These are phyloP conservation scores for Tetramorium simillimum DNA, from an alignment of 1,140 invertebrate genomes.

Conservation along the genomic window DNA sequence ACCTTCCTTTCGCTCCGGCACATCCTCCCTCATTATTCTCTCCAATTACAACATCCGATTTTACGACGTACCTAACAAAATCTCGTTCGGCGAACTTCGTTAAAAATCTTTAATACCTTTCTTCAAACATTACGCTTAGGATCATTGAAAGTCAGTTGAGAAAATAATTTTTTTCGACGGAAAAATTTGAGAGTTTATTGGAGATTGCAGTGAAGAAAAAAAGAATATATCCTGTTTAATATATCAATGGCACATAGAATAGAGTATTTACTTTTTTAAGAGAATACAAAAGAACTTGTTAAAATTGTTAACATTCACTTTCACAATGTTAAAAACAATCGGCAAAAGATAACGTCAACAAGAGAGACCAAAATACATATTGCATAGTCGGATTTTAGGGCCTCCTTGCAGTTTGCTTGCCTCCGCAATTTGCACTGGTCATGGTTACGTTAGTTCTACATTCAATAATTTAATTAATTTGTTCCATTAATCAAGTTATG, in stretches of 20 bases:
- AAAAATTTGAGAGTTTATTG: too few relatives aligned
- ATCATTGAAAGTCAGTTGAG: background rate
- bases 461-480: constrained; percentile 46
- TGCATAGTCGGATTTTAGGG: background rate
- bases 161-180: background rate
- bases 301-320: background rate
- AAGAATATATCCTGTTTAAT: background rate
- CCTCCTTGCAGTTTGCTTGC: background rate
- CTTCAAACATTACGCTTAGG: background rate
- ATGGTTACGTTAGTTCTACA: constrained; percentile 30
- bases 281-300: background rate
- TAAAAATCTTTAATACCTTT: constrained; percentile 27
- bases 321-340: background rate
- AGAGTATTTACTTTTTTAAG: background rate
- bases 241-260: background rate
- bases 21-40: constrained; percentile 52
- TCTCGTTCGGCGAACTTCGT: constrained; percentile 22
- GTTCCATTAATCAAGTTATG: constrained; percentile 42
- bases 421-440: background rate
- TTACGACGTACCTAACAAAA: constrained; percentile 35
- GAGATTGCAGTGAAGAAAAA: background rate
- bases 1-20: constrained; percentile 36
- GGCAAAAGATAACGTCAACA: background rate
- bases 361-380: background rate
- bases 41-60: constrained; percentile 55